These are phyloP conservation scores for Aphidoletes aphidimyza DNA, from an alignment of 2,888 invertebrate species.

Conservation along the genomic window DNA sequence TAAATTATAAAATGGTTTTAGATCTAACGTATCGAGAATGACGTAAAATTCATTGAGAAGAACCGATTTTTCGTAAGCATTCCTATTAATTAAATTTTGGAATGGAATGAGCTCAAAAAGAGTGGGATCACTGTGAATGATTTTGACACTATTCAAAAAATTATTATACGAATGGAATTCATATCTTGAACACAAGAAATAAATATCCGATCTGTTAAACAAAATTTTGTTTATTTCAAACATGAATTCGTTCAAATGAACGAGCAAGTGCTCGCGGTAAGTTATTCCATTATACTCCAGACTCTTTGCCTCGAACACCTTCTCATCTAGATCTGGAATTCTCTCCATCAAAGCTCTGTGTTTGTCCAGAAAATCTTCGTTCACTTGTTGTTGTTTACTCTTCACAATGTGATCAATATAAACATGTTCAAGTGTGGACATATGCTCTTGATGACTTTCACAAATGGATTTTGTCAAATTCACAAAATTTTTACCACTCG, in stretches of 20 bases:
- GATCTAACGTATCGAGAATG: not conserved
- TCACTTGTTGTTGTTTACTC: not conserved
- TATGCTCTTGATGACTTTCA: not conserved
- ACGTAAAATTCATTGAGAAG: not conserved
- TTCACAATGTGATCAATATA: not conserved
- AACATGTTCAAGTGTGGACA: not conserved
- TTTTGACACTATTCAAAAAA: not conserved
- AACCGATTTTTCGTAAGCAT: not conserved
- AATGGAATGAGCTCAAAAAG: not conserved
- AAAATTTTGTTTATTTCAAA: constrained; percentile 8
- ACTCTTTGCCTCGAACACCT: not conserved
- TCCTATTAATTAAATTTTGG: not conserved
- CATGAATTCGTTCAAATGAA: not conserved
- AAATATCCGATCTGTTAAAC: not conserved
- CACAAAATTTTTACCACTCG: not conserved
- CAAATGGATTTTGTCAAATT: not conserved
- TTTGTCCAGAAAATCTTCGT: not conserved
- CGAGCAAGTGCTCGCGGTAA: not conserved
- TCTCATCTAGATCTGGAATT: too few species aligned
- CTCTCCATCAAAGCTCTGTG: not conserved
- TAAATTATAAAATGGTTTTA: not conserved
- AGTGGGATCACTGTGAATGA: not conserved
- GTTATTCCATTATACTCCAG: not conserved
- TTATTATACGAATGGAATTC: not conserved
- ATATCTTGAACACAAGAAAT: not conserved